Base-by-base conservation (phyloP, 2,888 invertebrate species). In the Morpho deidamia region DNA sequence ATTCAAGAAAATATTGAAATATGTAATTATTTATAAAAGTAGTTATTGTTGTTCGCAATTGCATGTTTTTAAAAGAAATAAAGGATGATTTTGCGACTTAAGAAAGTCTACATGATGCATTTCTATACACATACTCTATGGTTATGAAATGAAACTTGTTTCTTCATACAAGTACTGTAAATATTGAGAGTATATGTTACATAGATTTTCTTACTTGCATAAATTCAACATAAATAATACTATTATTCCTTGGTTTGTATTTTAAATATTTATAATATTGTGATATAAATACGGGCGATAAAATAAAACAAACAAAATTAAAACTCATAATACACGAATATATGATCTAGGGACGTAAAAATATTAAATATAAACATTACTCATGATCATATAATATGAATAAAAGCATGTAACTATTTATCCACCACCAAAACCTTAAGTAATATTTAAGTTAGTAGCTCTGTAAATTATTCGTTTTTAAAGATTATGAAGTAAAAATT, bases 381-480 rank as follows among this genome's bases (percentile, higher is more conserved):
- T 76, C 74, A 79, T 65, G 76, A 74, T 77, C 74, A 76, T 76
- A 74, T 76, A 78, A 80, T 80, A 81, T 76, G 76, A 80, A 82
- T 74, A 79, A 81, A 78, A 78, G 75, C 71, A 44, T 64, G 68
- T 68, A 53, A 68, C 68, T 75, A 78, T 76, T 80, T 74, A 78
- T 83, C 85, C 85, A 77, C 76, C 85, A 85, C 84, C 83, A 65
- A 74, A 74, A 72, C 72, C 71, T 76, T 58, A 80, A 77, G 73
- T 81, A 78, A 76, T 73, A 80, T 79, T 78, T 75, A 79, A 66
- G 66, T 77, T 75, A 78, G 71, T 75, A 72, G 70, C 40, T 71
- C 63, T 69, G 72, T 74, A 50, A 55, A 55, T 60, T 50, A 54
- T 52, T 54, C 47, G 55, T 52, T 42, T 32, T 35, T 62, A 53